phyloP scores from a whole-genome alignment of 2,113 vertebrate genomes.

The Pan paniscus region DNA sequence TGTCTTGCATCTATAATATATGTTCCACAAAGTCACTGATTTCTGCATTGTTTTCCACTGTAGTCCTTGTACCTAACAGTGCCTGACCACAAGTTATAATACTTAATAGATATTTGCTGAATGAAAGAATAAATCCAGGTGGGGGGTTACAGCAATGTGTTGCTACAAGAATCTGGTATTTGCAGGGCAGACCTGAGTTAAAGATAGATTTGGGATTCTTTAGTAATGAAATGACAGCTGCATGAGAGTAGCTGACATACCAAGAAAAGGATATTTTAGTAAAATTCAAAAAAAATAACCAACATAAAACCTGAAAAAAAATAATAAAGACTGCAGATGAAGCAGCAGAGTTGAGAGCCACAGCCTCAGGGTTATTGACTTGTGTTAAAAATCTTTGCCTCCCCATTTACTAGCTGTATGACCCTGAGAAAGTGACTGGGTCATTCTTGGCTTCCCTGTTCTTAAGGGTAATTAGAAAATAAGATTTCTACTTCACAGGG shows the following conservation, averaged over 20 bases:
- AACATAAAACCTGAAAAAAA: not conserved
- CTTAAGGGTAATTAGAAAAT: conserved; percentile 1
- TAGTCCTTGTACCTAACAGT: not conserved
- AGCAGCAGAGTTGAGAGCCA: not conserved
- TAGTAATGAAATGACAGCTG: not conserved
- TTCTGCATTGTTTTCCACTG: not conserved
- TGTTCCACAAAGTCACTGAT: not conserved
- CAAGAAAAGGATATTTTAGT: conserved; percentile 12
- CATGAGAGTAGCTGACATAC: not conserved
- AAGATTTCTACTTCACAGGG: not conserved
- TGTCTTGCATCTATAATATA: not conserved
- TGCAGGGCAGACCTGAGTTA: conserved; percentile 37
- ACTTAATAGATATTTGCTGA: not conserved
- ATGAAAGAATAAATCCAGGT: not conserved
- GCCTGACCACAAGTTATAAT: not conserved
- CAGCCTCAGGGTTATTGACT: not conserved
- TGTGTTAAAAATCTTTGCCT: conserved; percentile 15
- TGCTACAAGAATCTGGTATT: conserved; percentile 11
- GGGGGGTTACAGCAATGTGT: not conserved
- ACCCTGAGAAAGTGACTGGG: not conserved
- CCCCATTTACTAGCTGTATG: not conserved
- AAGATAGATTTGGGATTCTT: conserved; percentile 38
- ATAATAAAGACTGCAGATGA: not conserved
- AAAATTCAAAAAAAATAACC: not conserved
- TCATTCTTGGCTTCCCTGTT: not conserved